Evolutionary conservation across 53 echinoderm and acorn worm genomes (phyloP).

Genomic region (Crossaster papposus): DNA sequence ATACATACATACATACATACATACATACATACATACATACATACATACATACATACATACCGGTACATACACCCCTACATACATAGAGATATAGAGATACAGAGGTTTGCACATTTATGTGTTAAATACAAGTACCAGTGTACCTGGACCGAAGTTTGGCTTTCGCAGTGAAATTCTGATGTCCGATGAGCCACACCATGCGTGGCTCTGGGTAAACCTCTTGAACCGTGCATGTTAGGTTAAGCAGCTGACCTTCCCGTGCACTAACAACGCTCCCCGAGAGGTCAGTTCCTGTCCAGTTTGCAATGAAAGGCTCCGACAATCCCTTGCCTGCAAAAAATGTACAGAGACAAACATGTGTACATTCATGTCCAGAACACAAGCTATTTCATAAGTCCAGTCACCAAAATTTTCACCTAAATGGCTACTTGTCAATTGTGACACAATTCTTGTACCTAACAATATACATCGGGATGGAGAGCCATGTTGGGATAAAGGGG

Average conservation of each 20-base stretch:
- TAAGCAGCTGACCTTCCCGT: neutral
- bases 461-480: no score
- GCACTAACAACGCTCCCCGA: neutral
- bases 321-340: conserved; percentile 21
- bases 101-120: no score
- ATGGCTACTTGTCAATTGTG: no score
- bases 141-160: conserved; percentile 16
- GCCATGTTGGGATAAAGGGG: no score
- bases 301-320: neutral
- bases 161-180: neutral
- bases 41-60: no score
- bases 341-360: neutral
- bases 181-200: conserved; percentile 27
- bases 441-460: no score
- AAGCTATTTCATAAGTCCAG: no score
- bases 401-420: no score
- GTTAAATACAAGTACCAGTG: neutral
- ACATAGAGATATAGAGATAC: no score
- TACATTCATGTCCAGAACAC: neutral
- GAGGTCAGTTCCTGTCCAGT: neutral
- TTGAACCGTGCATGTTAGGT: neutral
- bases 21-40: no score
- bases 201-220: conserved; percentile 35
- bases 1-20: no score
- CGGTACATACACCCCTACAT: no score